These are phyloP conservation scores for Euwallacea fornicatus DNA, from an alignment of 1,140 invertebrate species.

Conservation along the genomic window DNA sequence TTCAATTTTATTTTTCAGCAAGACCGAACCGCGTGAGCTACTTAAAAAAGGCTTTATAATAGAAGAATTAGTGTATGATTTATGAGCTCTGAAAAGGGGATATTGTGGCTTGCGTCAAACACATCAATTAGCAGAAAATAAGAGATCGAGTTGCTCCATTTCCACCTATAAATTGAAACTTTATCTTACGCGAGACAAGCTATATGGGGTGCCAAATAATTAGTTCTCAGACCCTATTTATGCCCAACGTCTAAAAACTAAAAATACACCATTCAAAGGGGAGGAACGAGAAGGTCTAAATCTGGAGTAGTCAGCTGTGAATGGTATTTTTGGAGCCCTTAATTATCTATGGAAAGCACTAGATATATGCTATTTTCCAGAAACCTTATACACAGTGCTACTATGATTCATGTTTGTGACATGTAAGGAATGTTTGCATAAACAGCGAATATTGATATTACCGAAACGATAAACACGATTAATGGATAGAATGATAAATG, in stretches of 20 bases:
- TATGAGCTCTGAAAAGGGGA: too few species aligned
- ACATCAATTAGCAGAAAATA: too few species aligned
- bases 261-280: constrained; percentile 9
- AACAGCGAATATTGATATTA: not conserved
- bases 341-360: not conserved
- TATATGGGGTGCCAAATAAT: constrained; percentile 22
- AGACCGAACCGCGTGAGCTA: not conserved
- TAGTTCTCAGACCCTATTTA: not conserved
- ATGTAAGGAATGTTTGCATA: constrained; percentile 5
- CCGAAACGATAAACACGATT: not conserved
- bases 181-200: constrained; percentile 11
- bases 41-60: too few species aligned
- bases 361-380: not conserved
- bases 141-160: too few species aligned
- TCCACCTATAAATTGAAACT: constrained; percentile 13
- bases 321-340: not conserved
- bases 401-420: not conserved
- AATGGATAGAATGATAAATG: constrained; percentile 6
- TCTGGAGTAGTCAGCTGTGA: not conserved
- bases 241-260: not conserved
- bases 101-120: too few species aligned
- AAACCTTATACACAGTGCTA: not conserved
- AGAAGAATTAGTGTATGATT: too few species aligned
- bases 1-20: not conserved
- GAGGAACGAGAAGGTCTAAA: not conserved